These are phyloP conservation scores for Tholera decimalis DNA, from an alignment of 2,888 invertebrate species.

Conservation along the genomic window DNA sequence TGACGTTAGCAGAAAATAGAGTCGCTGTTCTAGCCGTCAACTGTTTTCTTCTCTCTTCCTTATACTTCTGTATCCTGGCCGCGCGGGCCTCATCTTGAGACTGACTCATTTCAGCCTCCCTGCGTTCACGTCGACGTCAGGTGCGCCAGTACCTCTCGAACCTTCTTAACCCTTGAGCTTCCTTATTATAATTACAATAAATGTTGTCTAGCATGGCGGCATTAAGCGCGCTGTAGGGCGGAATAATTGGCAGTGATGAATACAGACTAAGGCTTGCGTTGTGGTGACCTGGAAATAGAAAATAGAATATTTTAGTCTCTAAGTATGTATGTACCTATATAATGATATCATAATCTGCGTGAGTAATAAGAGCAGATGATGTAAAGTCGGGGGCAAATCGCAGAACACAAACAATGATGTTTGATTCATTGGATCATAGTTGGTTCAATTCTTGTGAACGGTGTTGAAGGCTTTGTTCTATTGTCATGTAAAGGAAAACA, in stretches of 20 bases:
- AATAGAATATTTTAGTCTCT: constrained; percentile 49
- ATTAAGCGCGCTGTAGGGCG: constrained; percentile 85
- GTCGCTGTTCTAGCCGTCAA: constrained; percentile 92
- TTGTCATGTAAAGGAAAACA: constrained; percentile 78
- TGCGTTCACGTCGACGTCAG: constrained; percentile 78
- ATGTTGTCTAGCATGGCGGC: constrained; percentile 88
- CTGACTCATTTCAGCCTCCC: constrained; percentile 81
- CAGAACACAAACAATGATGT: constrained; percentile 82
- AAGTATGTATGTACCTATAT: constrained; percentile 11
- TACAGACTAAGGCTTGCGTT: constrained; percentile 81
- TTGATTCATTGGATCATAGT: constrained; percentile 72
- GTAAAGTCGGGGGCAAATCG: constrained; percentile 71
- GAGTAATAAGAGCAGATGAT: constrained; percentile 67
- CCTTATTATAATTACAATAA: constrained; percentile 75
- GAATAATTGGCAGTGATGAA: constrained; percentile 88
- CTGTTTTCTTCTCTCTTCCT: constrained; percentile 94
- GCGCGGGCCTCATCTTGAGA: constrained; percentile 89
- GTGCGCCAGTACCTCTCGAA: constrained; percentile 77
- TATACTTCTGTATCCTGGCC: constrained; percentile 93
- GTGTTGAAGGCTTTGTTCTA: constrained; percentile 81
- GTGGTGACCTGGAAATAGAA: constrained; percentile 79
- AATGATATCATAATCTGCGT: constrained; percentile 59
- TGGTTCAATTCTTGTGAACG: constrained; percentile 72
- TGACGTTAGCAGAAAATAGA: constrained; percentile 93
- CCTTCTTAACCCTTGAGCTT: constrained; percentile 72